These are phyloP conservation scores for Barbus barbus DNA, from an alignment of 2,113 vertebrate genomes.

Conservation along the genomic window DNA sequence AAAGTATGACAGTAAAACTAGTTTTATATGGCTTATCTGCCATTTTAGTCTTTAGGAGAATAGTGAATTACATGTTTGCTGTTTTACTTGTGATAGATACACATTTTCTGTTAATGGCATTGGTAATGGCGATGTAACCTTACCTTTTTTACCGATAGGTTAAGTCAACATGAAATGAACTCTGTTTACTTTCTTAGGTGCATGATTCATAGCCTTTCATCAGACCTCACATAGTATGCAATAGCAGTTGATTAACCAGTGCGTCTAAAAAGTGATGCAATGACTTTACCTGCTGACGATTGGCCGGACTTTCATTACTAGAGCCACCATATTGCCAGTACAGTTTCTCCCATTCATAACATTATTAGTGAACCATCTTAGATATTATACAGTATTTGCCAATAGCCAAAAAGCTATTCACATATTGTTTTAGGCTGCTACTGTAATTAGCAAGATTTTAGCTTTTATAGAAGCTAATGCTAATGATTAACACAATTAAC, in stretches of 20 bases:
- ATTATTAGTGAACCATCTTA: not conserved
- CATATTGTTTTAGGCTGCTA: not conserved
- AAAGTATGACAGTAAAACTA: slow-evolving; percentile 1
- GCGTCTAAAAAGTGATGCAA: not conserved
- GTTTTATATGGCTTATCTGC: not conserved
- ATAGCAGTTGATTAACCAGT: not conserved
- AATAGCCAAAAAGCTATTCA: not conserved
- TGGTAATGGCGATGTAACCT: not conserved
- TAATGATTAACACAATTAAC: not conserved
- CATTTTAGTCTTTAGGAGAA: not conserved
- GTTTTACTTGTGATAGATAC: not conserved
- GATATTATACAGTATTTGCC: not conserved
- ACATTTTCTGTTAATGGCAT: not conserved
- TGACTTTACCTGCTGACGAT: too few species aligned
- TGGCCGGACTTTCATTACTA: not conserved
- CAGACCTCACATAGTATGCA: not conserved
- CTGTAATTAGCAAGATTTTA: not conserved
- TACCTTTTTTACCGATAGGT: not conserved
- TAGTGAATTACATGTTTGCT: not conserved
- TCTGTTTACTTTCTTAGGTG: not conserved
- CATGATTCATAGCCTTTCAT: not conserved
- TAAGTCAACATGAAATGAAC: not conserved
- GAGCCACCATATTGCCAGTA: not conserved
- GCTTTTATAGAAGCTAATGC: not conserved
- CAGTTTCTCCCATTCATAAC: not conserved